Evolutionary conservation across 2,113 vertebrate species (phyloP), one percentile per base, ranked within the genome.

Genomic region (Tachysurus vachellii): DNA sequence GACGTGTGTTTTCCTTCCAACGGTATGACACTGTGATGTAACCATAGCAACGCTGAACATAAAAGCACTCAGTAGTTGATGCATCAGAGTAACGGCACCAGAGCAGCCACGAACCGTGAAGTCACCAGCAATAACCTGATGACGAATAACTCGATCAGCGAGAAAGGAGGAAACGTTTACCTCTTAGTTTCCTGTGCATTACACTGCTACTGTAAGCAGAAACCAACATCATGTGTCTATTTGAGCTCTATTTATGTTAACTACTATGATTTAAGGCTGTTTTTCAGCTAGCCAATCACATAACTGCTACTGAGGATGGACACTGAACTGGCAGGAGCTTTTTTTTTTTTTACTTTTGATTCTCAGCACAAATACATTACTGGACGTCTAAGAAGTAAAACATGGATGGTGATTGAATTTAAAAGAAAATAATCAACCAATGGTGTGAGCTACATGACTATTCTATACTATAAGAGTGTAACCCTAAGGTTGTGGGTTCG

Each of bases 11-110:
- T 89, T 86, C 59, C 85, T 83, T 81, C 56, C 26, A 66, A 23
- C 54, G 64, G 77, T 44, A 62, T 36, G 53, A 59, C 54, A 9
- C 85, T 76, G 66, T 83, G 64, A 88, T 76, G 62, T 75, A 50
- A 61, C 64, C 83, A 86, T 87, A 85, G 85, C 68, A 86, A 89
- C 71, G 5, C 28, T 26, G 26, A 76, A 82, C 68, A 85, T 79
- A 14, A 85, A 66, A 85, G 50, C 26, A 26, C 79, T 76, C 81
- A 12, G 66, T 28, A 66, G n/a, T 50, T 31, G 47, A 84, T 85
- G 64, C 82, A 70, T 71, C 81, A 68, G 16, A 17, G 11, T 64
- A n/a, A 76, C 6, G 44, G 77, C 82, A 57, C 54, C 16, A 53
- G 50, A 73, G 53, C 73, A 88, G 68, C 59, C 54, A 66, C 3